phyloP scores from a whole-genome alignment of 92 coral and sea anemone species.

The Heteractis magnifica region DNA sequence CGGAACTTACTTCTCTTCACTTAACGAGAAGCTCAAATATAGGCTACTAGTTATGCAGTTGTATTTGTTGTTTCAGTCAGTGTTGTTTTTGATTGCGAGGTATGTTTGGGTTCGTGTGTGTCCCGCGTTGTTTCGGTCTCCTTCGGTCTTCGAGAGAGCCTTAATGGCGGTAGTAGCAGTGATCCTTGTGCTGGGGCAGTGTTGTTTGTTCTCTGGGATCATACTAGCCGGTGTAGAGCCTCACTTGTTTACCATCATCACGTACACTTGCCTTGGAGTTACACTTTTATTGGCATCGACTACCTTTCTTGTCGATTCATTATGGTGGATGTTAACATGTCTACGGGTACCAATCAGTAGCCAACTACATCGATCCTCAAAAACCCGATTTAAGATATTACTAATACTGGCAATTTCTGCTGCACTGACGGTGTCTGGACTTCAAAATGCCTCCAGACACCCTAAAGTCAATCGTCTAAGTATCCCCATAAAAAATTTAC shows the following conservation, averaged over 20 bases:
- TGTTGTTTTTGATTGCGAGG: constrained; percentile 62
- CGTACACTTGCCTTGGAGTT: constrained; percentile 61
- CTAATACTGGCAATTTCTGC: constrained; percentile 45
- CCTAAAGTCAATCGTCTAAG: constrained; percentile 50
- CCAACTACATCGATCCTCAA: constrained; percentile 10
- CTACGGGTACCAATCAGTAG: constrained; percentile 27
- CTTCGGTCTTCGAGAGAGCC: constrained; percentile 27
- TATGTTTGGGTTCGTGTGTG: constrained; percentile 72
- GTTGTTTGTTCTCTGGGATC: constrained; percentile 63
- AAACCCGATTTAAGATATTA: constrained; percentile 51
- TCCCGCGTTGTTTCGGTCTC: constrained; percentile 44
- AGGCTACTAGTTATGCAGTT: constrained; percentile 62
- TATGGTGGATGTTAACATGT: constrained; percentile 34
- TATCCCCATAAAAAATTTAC: constrained; percentile 65
- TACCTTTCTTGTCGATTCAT: constrained; percentile 48
- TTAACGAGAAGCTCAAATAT: constrained; percentile 68
- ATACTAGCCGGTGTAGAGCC: constrained; percentile 79
- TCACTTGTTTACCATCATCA: constrained; percentile 60
- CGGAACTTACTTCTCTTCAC: constrained; percentile 58
- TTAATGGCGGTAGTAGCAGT: constrained; percentile 41
- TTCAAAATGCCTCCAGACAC: constrained; percentile 56
- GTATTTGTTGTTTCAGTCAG: constrained; percentile 53
- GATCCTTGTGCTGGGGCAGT: constrained; percentile 65
- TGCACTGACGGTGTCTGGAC: constrained; percentile 32
- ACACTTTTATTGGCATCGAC: constrained; percentile 52